phyloP scores from a whole-genome alignment of 2,888 invertebrate genomes.

The Hermodice carunculata region DNA sequence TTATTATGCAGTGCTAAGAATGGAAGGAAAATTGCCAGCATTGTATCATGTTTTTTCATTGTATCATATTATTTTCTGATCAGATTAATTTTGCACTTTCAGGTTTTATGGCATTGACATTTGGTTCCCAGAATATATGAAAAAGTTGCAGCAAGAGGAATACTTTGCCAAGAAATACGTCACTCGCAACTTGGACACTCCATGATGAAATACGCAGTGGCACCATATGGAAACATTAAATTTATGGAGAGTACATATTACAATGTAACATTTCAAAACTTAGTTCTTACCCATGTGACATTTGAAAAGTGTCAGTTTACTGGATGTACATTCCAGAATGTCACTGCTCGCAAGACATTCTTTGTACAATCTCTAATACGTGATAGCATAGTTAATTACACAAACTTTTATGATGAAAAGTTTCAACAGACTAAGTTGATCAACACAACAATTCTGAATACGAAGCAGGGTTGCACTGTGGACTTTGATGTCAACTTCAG shows the following conservation, averaged over 20 bases:
- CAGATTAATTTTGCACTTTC: not conserved
- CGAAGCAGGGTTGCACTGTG: slow-evolving; percentile 17
- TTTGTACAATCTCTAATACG: slow-evolving; percentile 18
- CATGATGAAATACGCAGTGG: too few species aligned
- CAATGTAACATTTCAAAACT: slow-evolving; percentile 24
- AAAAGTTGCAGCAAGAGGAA: slow-evolving; percentile 19
- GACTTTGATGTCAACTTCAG: slow-evolving; percentile 31
- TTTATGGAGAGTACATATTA: too few species aligned
- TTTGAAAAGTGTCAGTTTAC: slow-evolving; percentile 26
- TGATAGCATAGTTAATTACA: slow-evolving; percentile 19
- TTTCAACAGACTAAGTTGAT: slow-evolving; percentile 17
- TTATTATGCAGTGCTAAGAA: too few species aligned
- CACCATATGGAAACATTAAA: too few species aligned
- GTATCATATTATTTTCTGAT: not conserved
- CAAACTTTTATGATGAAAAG: slow-evolving; percentile 26
- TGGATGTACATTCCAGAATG: slow-evolving; percentile 24
- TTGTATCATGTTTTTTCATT: not conserved
- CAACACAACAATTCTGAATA: slow-evolving; percentile 6
- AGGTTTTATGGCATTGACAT: slow-evolving; percentile 34
- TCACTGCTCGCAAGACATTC: slow-evolving; percentile 20
- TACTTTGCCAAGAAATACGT: slow-evolving; percentile 15
- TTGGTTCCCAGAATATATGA: slow-evolving; percentile 37
- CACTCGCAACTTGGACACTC: not conserved
- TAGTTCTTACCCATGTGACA: slow-evolving; percentile 25
- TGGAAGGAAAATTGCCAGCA: too few species aligned